Evolutionary conservation across 2,888 invertebrate genomes (phyloP).

Genomic region (Dasypogon diadema): DNA sequence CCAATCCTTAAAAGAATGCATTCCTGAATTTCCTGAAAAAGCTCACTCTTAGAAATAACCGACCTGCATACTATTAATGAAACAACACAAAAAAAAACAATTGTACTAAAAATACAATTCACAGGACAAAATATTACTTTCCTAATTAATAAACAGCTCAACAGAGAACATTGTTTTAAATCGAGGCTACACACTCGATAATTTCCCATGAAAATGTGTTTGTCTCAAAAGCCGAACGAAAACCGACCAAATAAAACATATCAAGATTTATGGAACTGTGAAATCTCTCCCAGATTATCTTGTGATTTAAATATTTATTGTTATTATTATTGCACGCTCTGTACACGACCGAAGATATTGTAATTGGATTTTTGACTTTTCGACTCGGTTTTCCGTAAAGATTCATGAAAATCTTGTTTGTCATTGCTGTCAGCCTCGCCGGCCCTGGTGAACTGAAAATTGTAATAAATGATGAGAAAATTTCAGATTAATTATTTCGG

Average conservation of each 20-base stretch:
- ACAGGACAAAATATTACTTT: too few relatives aligned
- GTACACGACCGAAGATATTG: not conserved
- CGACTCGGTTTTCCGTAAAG: not conserved
- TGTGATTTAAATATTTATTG: not conserved
- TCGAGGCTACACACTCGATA: not conserved
- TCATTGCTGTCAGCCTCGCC: not conserved
- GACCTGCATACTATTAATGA: too few relatives aligned
- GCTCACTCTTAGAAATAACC: too few relatives aligned
- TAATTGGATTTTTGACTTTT: constrained; percentile 5
- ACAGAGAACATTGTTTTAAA: not conserved
- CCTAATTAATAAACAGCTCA: not conserved
- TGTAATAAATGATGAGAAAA: not conserved
- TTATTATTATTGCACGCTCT: not conserved
- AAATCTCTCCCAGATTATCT: not conserved
- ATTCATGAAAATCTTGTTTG: not conserved
- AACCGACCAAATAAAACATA: not conserved
- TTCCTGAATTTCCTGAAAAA: too few relatives aligned
- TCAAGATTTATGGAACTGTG: not conserved
- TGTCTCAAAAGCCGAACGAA: too few relatives aligned
- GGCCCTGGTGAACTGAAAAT: not conserved
- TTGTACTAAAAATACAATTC: too few relatives aligned
- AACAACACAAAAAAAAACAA: too few relatives aligned
- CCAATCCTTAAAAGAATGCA: too few relatives aligned
- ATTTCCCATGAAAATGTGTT: too few relatives aligned
- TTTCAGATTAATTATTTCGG: too few relatives aligned